Base-by-base conservation (phyloP, 2,888 invertebrate genomes). In the Ptilodon capucinus region DNA sequence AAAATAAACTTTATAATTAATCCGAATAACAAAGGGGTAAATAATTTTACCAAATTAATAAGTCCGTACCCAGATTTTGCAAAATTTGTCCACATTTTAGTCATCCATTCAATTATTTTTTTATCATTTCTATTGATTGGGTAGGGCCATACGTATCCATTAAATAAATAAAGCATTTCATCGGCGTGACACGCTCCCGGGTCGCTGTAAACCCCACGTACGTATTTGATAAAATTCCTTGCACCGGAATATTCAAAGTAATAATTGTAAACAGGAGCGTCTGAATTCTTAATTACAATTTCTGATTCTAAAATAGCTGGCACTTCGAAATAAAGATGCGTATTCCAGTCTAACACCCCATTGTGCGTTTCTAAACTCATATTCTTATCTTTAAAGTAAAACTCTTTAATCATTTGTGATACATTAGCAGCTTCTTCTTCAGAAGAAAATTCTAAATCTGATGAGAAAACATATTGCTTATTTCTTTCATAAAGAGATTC, bases 301-400 rank as follows among this genome's bases (percentile, higher is more conserved):
- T 82, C 75, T 2, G 74, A 56, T 64, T 84, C 82, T 3, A 82
- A 54, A 36, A 77, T 55, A 11, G 64, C 47, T 1, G 81, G 79
- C 2, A 76, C 53, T 51, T 79, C 81, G 54, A 84, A 84, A 61
- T 79, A 81, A 6, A 81, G 44, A 11, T 84, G 76, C 0, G 41
- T 41, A 6, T 81, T 79, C 28, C 80, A 39, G 23, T 79, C 68
- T 2, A 71, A 59, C 11, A 81, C 49, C 66, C 76, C 84, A 64
- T 64, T 77, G 69, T 57, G 73, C 50, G 47, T 78, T 42, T 62
- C 81, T 74, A 62, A 81, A 80, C 35, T 88, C 56, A 71, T 84
- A 61, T 9, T 78, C 48, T 89, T 83, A 68, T 73, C 74, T 47
- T 72, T 78, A 35, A 92, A 80, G 7, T 92, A 92, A 51, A 89